Base-by-base conservation (phyloP, 92 coral and sea anemone species). In the Umimayanthus chanpuru region DNA sequence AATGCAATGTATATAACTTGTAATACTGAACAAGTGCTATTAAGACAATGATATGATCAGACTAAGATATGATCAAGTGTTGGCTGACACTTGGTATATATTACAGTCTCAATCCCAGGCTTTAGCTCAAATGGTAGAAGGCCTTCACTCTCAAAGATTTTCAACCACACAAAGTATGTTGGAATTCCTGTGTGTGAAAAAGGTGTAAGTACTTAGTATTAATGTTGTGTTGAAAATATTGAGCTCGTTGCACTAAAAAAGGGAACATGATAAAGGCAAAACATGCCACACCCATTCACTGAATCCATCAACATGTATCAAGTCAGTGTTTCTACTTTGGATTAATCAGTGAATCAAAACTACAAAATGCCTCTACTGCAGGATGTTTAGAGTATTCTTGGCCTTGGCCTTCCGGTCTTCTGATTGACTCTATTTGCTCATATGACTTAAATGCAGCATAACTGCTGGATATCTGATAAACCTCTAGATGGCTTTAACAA, bases 381-480 rank as follows among this genome's bases (percentile, higher is more conserved):
- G 89, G 61, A 78, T 43, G 74, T 90, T 78, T 9, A 85, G 81
- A 3, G 85, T 85, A 68, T 88, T 73, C 85, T 66, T 71, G 3
- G 89, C 86, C 80, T 90, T 90, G 89, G 76, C 8, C 26, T 85
- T 90, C 74, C 79, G 79, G 79, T 10, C 28, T 82, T 75, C 30
- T 4, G 89, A 85, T 26, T 5, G 77, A 16, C 77, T 78, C 47
- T 26, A 25, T 83, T 18, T 50, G 10, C 73, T 74, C 73, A 89
- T 77, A 67, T 85, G 92, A 6, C 81, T 77, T 85, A 89, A 85
- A 79, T 89, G 92, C 25, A 12, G 75, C 43, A 85, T 28, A 9
- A 85, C 4, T 76, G 85, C 89, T 79, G 72, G 81, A 65, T 84
- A 85, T 82, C 28, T 68, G 92, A 89, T 75, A 85, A 89, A 81